Percentiles rank a stretch among this genome's conserved stretches.
Conservation (phyloP, 2,888 invertebrate species). For the Cheilosia urbana region DNA sequence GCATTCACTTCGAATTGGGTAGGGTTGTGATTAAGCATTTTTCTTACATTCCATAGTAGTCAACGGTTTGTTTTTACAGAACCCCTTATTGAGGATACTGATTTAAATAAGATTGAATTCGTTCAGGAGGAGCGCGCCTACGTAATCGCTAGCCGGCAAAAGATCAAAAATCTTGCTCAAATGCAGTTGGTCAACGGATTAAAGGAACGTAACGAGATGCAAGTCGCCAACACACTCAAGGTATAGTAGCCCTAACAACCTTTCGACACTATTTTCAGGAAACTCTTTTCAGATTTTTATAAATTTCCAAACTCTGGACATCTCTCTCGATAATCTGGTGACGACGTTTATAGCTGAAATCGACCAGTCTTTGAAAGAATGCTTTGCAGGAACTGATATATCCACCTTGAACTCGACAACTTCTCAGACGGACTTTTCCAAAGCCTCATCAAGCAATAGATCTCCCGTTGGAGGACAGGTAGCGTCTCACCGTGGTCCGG, state of each 20-base stretch:
- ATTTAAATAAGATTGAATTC: slow-evolving; percentile 92
- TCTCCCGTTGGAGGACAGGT: slow-evolving; percentile 77
- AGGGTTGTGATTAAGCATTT: slow-evolving; percentile 65
- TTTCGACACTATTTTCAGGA: not conserved
- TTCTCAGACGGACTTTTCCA: slow-evolving; percentile 78
- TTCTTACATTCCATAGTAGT: not conserved
- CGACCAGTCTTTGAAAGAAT: slow-evolving; percentile 82
- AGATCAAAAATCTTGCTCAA: slow-evolving; percentile 91
- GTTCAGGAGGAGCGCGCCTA: slow-evolving; percentile 91
- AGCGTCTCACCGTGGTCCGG: slow-evolving; percentile 82
- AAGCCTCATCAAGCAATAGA: slow-evolving; percentile 54
- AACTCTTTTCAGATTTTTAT: slow-evolving; percentile 81
- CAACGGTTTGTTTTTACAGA: slow-evolving; percentile 83
- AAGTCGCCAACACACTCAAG: slow-evolving; percentile 88
- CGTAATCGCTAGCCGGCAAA: slow-evolving; percentile 89
- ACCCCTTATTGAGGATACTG: slow-evolving; percentile 91
- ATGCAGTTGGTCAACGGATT: slow-evolving; percentile 92
- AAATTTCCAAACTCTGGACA: slow-evolving; percentile 82
- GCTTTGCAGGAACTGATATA: slow-evolving; percentile 83
- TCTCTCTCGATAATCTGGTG: slow-evolving; percentile 82
- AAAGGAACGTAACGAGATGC: slow-evolving; percentile 88
- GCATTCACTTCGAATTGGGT: slow-evolving; percentile 92
- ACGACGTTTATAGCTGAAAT: slow-evolving; percentile 82
- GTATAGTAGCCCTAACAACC: slow-evolving; percentile 83
- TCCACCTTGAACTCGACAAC: slow-evolving; percentile 85